These are phyloP conservation scores for Hydrotaea diabolus DNA, from an alignment of 2,888 invertebrate genomes.

Conservation along the genomic window DNA sequence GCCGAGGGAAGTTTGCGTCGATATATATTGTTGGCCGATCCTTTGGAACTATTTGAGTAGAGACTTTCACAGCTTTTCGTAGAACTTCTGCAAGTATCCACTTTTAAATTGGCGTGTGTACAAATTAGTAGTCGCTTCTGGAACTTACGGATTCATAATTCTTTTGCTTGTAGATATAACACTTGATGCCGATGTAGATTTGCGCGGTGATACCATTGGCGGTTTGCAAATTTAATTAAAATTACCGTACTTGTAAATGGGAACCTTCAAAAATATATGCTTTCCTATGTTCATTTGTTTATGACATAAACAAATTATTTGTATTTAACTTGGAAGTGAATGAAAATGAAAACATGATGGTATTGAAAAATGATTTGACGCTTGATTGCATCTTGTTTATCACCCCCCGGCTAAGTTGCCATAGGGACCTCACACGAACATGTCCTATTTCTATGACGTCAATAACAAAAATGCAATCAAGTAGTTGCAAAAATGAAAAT, in stretches of 20 bases:
- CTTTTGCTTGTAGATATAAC: slow-evolving; percentile 74
- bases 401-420: slow-evolving; percentile 48
- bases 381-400: slow-evolving; percentile 67
- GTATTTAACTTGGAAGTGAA: slow-evolving; percentile 49
- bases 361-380: slow-evolving; percentile 60
- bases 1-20: slow-evolving; percentile 72
- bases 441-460: slow-evolving; percentile 44
- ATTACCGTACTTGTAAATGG: slow-evolving; percentile 1
- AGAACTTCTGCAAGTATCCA: slow-evolving; percentile 70
- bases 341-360: slow-evolving; percentile 62
- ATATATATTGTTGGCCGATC: slow-evolving; percentile 76
- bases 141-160: slow-evolving; percentile 75
- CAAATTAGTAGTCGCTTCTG: background rate
- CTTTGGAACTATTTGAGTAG: slow-evolving; percentile 79
- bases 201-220: slow-evolving; percentile 75
- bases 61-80: slow-evolving; percentile 81
- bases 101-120: background rate
- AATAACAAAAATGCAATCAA: slow-evolving; percentile 38
- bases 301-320: slow-evolving; percentile 3
- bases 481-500: slow-evolving; percentile 27
- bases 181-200: slow-evolving; percentile 82
- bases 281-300: background rate
- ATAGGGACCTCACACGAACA: slow-evolving; percentile 56
- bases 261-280: slow-evolving; percentile 10
- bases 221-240: background rate